Conservation (phyloP, 1,140 invertebrate genomes). For the Zophobas morio region DNA sequence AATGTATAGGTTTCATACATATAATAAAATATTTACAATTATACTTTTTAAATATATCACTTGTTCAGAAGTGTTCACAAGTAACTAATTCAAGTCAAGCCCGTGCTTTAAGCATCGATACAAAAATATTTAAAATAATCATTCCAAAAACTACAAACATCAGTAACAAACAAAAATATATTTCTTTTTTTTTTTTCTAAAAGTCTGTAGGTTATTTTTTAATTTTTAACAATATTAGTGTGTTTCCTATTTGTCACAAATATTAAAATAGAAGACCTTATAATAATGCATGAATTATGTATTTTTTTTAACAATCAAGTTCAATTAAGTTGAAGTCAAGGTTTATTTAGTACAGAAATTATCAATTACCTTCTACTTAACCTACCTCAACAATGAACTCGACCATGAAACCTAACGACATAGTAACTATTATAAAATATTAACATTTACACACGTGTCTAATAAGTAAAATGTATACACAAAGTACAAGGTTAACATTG, state of each 20-base stretch:
- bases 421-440: constrained; percentile 2
- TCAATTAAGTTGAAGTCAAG: not conserved
- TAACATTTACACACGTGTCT: constrained; percentile 13
- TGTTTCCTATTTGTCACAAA: not conserved
- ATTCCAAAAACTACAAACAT: too few species aligned
- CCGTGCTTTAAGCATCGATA: too few species aligned
- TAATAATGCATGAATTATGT: not conserved
- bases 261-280: not conserved
- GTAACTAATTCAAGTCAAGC: too few species aligned
- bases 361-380: not conserved
- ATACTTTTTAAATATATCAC: too few species aligned
- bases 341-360: not conserved
- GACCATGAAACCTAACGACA: not conserved
- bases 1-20: too few species aligned
- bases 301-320: not conserved
- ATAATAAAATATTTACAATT: too few species aligned
- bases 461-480: not conserved
- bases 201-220: too few species aligned
- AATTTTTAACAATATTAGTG: too few species aligned
- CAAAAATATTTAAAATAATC: too few species aligned
- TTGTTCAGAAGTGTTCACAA: too few species aligned
- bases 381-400: constrained; percentile 3
- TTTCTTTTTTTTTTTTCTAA: too few species aligned
- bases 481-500: constrained; percentile 22
- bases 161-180: too few species aligned